phyloP scores from a whole-genome alignment of 2,113 vertebrate species.

The Procapra przewalskii region DNA sequence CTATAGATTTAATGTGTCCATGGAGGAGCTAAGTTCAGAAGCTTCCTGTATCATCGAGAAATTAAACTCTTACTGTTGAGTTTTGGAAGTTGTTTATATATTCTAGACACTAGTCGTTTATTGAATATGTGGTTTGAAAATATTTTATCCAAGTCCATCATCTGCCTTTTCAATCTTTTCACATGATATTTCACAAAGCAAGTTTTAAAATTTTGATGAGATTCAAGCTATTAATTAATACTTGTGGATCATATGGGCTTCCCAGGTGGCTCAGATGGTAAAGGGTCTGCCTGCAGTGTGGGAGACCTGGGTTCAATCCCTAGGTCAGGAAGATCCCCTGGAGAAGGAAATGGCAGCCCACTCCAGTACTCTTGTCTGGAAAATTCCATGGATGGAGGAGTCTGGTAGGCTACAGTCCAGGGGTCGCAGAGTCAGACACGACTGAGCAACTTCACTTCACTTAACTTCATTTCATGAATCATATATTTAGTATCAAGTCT shows the following conservation, averaged over 20 bases:
- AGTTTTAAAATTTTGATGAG: background rate
- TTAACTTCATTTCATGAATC: background rate
- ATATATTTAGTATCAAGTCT: background rate
- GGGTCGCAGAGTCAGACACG: rapidly evolving
- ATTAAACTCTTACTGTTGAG: background rate
- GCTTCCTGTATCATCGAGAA: background rate
- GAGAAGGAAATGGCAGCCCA: background rate
- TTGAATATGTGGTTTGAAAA: background rate
- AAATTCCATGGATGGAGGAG: background rate
- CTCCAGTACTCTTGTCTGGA: background rate
- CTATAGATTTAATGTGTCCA: background rate
- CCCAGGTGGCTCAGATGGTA: background rate
- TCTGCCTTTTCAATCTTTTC: background rate
- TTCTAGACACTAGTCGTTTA: background rate
- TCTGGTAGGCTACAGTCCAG: background rate
- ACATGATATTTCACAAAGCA: background rate
- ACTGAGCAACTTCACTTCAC: background rate
- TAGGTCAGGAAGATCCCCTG: background rate
- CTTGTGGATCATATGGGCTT: background rate
- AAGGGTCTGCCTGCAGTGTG: background rate
- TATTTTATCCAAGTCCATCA: background rate
- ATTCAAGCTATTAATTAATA: background rate
- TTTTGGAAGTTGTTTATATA: background rate
- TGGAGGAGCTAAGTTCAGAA: background rate
- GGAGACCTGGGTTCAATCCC: rapidly evolving